phyloP scores from a whole-genome alignment of 2,113 vertebrate genomes.

The Cephalopholis sonnerati region DNA sequence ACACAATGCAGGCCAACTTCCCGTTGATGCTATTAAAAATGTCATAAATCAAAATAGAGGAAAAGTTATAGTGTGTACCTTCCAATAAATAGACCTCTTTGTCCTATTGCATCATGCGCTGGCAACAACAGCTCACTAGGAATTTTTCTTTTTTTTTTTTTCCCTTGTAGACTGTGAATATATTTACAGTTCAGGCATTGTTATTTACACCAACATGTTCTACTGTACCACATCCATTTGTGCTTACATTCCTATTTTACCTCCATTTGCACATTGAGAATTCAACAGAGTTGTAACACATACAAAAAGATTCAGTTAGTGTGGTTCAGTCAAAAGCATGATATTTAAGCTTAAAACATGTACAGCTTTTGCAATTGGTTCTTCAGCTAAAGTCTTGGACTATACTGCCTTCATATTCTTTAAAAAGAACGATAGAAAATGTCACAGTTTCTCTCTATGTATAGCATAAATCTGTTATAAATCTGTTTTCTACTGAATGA shows the following conservation, averaged over 20 bases:
- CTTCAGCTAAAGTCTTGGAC: not conserved
- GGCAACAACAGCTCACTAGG: conserved; percentile 13
- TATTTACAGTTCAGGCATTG: conserved; percentile 2
- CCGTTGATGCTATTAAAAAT: conserved; percentile 64
- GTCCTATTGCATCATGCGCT: conserved; percentile 18
- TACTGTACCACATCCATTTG: not conserved
- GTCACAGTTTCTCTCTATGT: no score
- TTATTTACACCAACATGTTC: conserved; percentile 11
- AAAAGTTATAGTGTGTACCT: conserved; percentile 34
- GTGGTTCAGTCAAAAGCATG: not conserved
- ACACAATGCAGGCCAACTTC: conserved; percentile 53
- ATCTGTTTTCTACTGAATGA: no score
- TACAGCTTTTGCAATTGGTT: not conserved
- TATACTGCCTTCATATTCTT: not conserved
- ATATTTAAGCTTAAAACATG: not conserved
- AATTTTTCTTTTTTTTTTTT: not conserved
- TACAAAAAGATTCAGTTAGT: not conserved
- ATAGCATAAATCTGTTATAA: no score
- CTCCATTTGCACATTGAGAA: not conserved
- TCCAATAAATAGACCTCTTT: conserved; percentile 42
- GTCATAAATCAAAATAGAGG: conserved; percentile 58
- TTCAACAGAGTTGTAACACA: not conserved
- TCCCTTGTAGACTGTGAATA: not conserved
- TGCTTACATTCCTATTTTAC: not conserved
- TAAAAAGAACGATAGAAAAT: not conserved